Percentiles rank a stretch among this genome's conserved stretches.
Evolutionary conservation across 2,797 vertebrate genomes (phyloP).

Genomic region (Saxicola maurus): DNA sequence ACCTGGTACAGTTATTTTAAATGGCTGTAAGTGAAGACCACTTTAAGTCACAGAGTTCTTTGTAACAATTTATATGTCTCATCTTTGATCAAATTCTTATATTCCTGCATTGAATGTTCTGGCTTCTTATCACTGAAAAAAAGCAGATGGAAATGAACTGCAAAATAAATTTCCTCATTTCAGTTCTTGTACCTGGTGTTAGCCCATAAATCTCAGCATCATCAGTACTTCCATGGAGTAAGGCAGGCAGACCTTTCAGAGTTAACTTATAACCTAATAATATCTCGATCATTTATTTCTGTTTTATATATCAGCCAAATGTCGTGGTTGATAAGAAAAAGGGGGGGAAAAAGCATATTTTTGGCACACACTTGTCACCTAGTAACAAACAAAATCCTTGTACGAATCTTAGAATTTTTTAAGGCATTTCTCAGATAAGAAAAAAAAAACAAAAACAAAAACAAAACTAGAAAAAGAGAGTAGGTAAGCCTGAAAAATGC

Average conservation of each 20-base stretch:
- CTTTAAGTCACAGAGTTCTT: background rate
- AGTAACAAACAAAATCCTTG: background rate
- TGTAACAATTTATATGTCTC: background rate
- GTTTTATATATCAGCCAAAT: background rate
- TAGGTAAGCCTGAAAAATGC: background rate
- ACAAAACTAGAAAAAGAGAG: background rate
- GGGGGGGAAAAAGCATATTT: fast-evolving
- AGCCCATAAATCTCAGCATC: background rate
- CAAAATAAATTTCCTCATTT: background rate
- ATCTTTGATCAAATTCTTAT: background rate
- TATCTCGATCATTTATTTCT: background rate
- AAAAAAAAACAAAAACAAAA: background rate
- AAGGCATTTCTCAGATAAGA: background rate
- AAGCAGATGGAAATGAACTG: background rate
- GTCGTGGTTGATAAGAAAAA: background rate
- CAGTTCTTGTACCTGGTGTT: background rate
- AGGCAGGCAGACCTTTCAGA: background rate
- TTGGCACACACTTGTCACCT: background rate
- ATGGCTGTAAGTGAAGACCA: background rate
- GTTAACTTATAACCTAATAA: background rate
- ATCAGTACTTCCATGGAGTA: background rate
- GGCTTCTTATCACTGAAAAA: background rate
- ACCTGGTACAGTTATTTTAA: background rate
- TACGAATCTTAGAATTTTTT: background rate
- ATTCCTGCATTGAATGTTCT: background rate